Evolutionary conservation across 2,797 vertebrate species (phyloP), one percentile per base, ranked within the genome.

Genomic region (Sus cebifrons): DNA sequence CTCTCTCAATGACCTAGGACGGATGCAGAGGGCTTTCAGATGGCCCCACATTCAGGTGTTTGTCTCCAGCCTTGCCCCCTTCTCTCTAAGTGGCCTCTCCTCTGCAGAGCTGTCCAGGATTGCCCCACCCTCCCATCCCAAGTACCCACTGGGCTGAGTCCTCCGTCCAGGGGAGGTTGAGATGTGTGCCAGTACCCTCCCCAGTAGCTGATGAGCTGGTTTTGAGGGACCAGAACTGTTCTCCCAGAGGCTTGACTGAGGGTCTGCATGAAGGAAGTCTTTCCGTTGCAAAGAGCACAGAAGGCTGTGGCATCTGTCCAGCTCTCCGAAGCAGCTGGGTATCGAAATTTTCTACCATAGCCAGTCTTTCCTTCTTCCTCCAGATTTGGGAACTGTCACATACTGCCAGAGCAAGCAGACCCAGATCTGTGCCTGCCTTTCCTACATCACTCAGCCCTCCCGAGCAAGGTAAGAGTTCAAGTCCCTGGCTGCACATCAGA

Each of bases 401-500:
- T 13, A 2, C 0, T 9, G 32, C 68, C 52, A 52, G 70, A 29
- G 62, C 2, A 21, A 52, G n/a, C 54, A 20, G 49, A 15, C n/a
- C 68, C 32, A 15, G 67, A 14, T 15, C 54, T 36, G 29, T 15
- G 11, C n/a, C n/a, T 10, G 21, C 12, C 49, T 54, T 71, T 70
- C 91, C 49, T 23, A 29, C 1, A 8, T 5, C 17, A 16, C 15
- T 8, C 13, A 5, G 0, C n/a, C 8, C 2, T 58, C 36, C 40
- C 0, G 2, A 36, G 36, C 36, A 36, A 40, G 27, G 18, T 20
- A 75, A 36, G 73, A n/a, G 5, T 32, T 23, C 62, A 29, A 7
- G 3, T 70, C 21, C 36, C n/a, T 16, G 27, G n/a, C 20, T 52
- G 4, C 12, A 56, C 0, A 0, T 40, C 52, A 13, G n/a, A 60